Evolutionary conservation across 2,797 vertebrate species (phyloP), one percentile per base, ranked within the genome.

Genomic region (Myotis findleyi): DNA sequence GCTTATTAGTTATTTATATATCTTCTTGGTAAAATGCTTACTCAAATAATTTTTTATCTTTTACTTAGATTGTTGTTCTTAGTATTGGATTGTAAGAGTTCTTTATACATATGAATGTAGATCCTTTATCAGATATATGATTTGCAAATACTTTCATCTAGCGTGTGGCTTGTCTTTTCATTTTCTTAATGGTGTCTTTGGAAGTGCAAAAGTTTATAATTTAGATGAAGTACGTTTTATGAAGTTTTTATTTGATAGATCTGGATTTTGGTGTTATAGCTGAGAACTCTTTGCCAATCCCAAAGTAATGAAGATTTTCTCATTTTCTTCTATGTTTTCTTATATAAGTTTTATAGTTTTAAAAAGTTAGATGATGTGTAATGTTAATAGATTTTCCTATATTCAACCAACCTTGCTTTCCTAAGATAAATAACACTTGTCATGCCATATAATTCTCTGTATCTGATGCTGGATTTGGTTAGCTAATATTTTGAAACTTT

Each of bases 21-120:
- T 76, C 27, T 59, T 87, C 75, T 87, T 62, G 59, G 33, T 76
- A 90, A 93, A 93, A 76, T 93, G 38, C 30, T 13, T 94, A 38
- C 10, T 89, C 25, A 86, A 77, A 72, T 47, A 66, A 36, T 71
- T 55, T 79, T 47, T 64, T 53, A 71, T n/a, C 62, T 89, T 95
- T 72, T 73, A 72, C 64, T 79, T 89, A 64, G 27, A 7, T 47
- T 84, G 6, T 66, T 85, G 27, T 1, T 85, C 68, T 30, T 75
- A 27, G 14, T 90, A 76, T 27, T 95, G 33, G 51, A 36, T 59
- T 81, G 8, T 79, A 75, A 57, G 27, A 83, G 25, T 59, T 64
- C 25, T 80, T 89, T 62, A 53, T 30, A 53, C 20, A 13, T 62
- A 68, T 75, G 27, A 23, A 89, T 53, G 44, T 12, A 93, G 38